Base-by-base conservation (phyloP, 2,888 invertebrate genomes). In the Trichogramma evanescens region DNA sequence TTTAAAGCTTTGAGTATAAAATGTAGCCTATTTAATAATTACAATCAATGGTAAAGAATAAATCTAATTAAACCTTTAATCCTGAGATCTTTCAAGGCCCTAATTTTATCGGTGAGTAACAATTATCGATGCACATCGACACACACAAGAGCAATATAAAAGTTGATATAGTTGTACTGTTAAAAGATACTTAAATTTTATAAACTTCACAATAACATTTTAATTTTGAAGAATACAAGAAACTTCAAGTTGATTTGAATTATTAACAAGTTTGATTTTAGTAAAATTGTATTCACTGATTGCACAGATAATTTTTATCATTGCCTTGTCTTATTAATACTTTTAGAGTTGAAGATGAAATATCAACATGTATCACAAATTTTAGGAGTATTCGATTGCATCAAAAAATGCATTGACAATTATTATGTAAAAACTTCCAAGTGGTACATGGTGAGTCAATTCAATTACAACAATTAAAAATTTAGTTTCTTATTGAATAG, bases 41-140 rank as follows among this genome's bases (percentile, higher is more conserved):
- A 63, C 58, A 51, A 54, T 62, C 67, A 67, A 58, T 53, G 56
- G 45, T 64, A 63, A 66, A 46, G 62, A 65, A 46, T 65, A 65
- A 65, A 64, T 58, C 58, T 62, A 50, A 62, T 60, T 56, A 26
- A 26, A 26, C 26, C 26, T 26, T 26, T 26, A 26, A 50, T 61
- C 58, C 13, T 62, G 62, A 64, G 64, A 62, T 64, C 64, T 38
- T 59, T 56, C 45, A 54, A 53, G 61, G 59, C 64, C 59, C 64
- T 63, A 64, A 26, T 26, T 26, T 26, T 26, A 26, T 26, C 26
- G 26, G 26, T 26, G 26, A 26, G 26, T 26, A 26, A 26, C 26
- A 26, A 26, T 57, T 56, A 62, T 62, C 57, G 59, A 59, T 62
- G 55, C 55, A 54, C 42, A 61, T 61, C 56, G 52, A 58, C 57